Percentiles rank a stretch among this genome's conserved stretches.
Evolutionary conservation across 2,888 invertebrate genomes (phyloP).

Genomic region (Philhelius pedissequus): DNA sequence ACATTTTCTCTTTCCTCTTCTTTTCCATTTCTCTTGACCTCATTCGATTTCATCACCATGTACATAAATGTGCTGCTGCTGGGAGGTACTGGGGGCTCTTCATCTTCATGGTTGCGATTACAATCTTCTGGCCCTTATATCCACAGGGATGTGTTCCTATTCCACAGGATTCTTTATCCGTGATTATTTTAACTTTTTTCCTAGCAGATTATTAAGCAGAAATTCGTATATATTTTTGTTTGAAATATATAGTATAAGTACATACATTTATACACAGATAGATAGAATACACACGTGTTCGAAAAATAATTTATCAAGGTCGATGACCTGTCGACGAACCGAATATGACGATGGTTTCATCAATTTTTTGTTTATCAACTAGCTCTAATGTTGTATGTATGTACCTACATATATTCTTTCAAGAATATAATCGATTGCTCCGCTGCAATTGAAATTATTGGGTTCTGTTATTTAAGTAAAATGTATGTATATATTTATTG

Average conservation of each 20-base stretch:
- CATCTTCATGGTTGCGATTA: slow-evolving; percentile 21
- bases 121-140: neutral
- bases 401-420: neutral
- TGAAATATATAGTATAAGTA: too few species aligned
- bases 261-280: too few species aligned
- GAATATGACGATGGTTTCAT: neutral
- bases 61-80: slow-evolving; percentile 29
- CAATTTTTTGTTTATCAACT: neutral
- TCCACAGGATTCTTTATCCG: slow-evolving; percentile 7
- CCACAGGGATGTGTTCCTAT: slow-evolving; percentile 20
- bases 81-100: neutral
- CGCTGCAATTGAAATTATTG: too few species aligned
- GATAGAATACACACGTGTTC: neutral
- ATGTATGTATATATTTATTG: neutral
- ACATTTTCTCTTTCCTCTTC: slow-evolving; percentile 37
- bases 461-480: neutral
- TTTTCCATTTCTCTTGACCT: slow-evolving; percentile 62
- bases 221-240: neutral
- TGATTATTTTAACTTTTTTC: neutral
- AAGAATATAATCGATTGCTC: neutral
- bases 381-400: neutral
- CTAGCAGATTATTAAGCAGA: slow-evolving; percentile 4
- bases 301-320: slow-evolving; percentile 36
- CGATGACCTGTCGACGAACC: slow-evolving; percentile 7
- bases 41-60: slow-evolving; percentile 46